A percentile compares a stretch with the other conserved stretches of the same genome.
phyloP scores from a whole-genome alignment of 2,113 vertebrate species.

The Zonotrichia leucophrys region DNA sequence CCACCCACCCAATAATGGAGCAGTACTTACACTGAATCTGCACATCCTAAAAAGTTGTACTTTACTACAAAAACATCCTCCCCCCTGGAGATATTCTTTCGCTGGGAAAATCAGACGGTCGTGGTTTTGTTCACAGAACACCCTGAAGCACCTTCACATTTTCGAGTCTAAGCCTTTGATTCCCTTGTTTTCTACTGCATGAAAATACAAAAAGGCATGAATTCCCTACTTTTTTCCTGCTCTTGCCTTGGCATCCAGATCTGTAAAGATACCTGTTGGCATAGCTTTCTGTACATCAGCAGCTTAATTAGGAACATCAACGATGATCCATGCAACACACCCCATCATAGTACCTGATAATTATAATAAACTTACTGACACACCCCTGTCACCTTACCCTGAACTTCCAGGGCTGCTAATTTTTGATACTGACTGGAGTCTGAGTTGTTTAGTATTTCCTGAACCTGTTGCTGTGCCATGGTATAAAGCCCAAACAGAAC shows the following conservation, averaged over 20 bases:
- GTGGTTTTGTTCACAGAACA: background rate
- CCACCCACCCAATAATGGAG: background rate
- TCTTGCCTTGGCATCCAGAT: background rate
- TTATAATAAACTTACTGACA: background rate
- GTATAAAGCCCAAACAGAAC: rapidly evolving
- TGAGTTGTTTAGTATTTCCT: background rate
- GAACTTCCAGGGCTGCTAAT: background rate
- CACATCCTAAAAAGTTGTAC: background rate
- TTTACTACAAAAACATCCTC: background rate
- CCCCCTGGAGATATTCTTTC: background rate
- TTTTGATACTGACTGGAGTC: background rate
- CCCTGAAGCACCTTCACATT: background rate
- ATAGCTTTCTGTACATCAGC: background rate
- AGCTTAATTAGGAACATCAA: background rate
- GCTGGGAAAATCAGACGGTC: background rate
- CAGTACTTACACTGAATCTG: background rate
- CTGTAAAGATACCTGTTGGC: background rate
- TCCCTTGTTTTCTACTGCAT: background rate
- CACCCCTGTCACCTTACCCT: background rate
- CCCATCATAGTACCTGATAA: background rate
- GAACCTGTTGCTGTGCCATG: background rate
- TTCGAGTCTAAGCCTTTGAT: background rate
- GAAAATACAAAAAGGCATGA: background rate
- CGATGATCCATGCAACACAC: background rate
- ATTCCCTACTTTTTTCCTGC: background rate